Evolutionary conservation across 2,888 invertebrate genomes (phyloP), one percentile per base, ranked within the genome.

Genomic region (Dolichomitus sp.): DNA sequence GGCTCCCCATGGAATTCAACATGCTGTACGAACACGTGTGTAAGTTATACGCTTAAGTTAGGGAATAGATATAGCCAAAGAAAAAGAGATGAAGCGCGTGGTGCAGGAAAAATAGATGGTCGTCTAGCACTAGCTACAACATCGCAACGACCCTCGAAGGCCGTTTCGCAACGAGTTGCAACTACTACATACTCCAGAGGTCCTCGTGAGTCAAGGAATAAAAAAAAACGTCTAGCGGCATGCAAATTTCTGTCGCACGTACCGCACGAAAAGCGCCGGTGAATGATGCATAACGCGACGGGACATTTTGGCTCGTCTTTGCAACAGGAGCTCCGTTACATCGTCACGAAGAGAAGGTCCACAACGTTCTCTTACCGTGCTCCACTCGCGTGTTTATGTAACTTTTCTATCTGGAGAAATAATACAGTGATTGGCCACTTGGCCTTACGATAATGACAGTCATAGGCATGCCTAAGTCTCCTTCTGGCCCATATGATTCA

Each of bases 281-380:
- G 80, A 89, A 89, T 89, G 88, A 90, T 90, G 87, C 89, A 90
- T 87, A 87, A 76, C 69, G 83, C 72, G 57, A 79, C 81, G 48
- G 73, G 37, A 54, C 37, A 19, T 63, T 81, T 72, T 57, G 66
- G 37, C 66, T 48, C 42, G 33, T 37, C 48, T 50, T 37, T 17
- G 54, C 59, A 81, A 80, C 75, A 66, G 74, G 72, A 65, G 74
- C 70, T 77, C 82, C 74, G 75, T 81, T 37, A n/a, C 37, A 37
- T 19, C 14, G n/a, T 17, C 33, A 57, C 57, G 33, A 57, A 57
- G 57, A 27, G 9, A 3, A 14, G 19, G 48, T 7, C 17, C 48
- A 14, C 11, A 11, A 23, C 23, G 52, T 52, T 19, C 23, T 1
- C 52, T 57, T 57, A 0, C 30, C 57, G 54, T 27, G 27, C 27